A percentile compares a stretch with the other conserved stretches of the same genome.
Evolutionary conservation across 92 coral and sea anemone species (phyloP).

Genomic region (Bergia puertoricense): DNA sequence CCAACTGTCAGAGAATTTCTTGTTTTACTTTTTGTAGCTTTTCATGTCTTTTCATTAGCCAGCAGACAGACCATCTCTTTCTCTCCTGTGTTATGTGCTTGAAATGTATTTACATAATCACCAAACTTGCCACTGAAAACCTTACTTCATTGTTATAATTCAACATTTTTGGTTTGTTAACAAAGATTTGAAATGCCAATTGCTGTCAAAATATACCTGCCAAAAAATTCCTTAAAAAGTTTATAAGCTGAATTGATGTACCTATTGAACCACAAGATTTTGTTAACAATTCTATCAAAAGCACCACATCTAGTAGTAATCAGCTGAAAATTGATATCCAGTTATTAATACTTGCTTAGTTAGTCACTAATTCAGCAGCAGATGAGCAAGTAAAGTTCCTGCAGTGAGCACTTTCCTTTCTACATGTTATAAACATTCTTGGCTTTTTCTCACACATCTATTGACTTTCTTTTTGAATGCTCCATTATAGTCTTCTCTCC

Average conservation of each 20-base stretch:
- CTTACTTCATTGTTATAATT: not conserved
- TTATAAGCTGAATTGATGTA: not conserved
- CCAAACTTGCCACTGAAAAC: not conserved
- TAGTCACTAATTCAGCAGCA: not conserved
- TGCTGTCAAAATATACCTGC: not conserved
- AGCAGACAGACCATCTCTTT: not conserved
- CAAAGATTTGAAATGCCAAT: not conserved
- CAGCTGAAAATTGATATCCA: conserved; percentile 10
- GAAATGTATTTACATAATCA: not conserved
- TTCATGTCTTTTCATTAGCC: not conserved
- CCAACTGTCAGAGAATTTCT: too few relatives aligned
- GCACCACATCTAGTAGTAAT: not conserved
- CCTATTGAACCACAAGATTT: not conserved
- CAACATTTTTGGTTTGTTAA: not conserved
- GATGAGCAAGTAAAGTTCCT: not conserved
- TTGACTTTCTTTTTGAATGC: conserved; percentile 90
- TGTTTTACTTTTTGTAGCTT: not conserved
- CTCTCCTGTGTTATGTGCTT: not conserved
- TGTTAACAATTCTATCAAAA: conserved; percentile 20
- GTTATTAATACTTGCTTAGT: conserved; percentile 14
- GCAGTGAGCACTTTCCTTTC: not conserved
- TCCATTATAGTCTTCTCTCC: conserved; percentile 84
- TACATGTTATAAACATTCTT: conserved; percentile 47
- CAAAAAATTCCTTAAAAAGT: conserved; percentile 1
- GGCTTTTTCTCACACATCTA: conserved; percentile 82